These are phyloP conservation scores for Sanderia malayensis DNA, from an alignment of 30 jellyfish, hydroid and myxozoan genomes.

Conservation along the genomic window DNA sequence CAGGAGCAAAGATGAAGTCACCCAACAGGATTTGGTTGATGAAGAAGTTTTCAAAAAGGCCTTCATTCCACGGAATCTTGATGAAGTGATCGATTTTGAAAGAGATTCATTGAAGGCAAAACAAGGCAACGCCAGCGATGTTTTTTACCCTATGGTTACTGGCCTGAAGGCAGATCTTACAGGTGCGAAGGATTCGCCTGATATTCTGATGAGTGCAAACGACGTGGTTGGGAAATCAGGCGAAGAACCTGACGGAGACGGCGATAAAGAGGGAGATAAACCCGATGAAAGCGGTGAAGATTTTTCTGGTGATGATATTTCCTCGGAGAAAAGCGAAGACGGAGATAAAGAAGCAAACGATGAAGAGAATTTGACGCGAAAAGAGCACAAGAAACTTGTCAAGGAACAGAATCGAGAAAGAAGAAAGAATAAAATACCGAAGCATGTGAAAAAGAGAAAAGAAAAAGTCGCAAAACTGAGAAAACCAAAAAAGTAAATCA, in stretches of 20 bases:
- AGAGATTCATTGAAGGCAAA: conserved; percentile 69
- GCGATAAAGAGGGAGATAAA: conserved; percentile 9
- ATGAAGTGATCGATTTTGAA: conserved; percentile 89
- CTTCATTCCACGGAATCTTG: conserved; percentile 85
- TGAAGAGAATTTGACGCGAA: conserved; percentile 37
- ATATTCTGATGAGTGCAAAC: conserved; percentile 20
- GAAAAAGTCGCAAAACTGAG: conserved; percentile 62
- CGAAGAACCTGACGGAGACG: background rate
- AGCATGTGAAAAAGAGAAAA: conserved; percentile 83
- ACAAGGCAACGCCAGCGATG: conserved; percentile 68
- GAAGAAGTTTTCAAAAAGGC: conserved; percentile 96
- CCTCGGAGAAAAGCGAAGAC: conserved; percentile 7
- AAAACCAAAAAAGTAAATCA: conserved; percentile 31
- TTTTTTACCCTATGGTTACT: conserved; percentile 76
- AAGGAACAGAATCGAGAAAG: conserved; percentile 95
- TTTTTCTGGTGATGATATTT: background rate
- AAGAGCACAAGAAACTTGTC: conserved; percentile 83
- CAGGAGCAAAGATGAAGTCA: conserved; percentile 45
- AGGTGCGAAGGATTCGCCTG: conserved; percentile 83
- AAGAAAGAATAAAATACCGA: conserved; percentile 94
- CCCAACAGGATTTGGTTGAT: conserved; percentile 63
- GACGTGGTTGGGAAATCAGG: conserved; percentile 15
- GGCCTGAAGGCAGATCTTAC: conserved; percentile 82
- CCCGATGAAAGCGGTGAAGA: conserved; percentile 19
- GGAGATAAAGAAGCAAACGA: background rate